These are phyloP conservation scores for Novumbra hubbsi DNA, from an alignment of 2,797 vertebrate species.

Conservation along the genomic window DNA sequence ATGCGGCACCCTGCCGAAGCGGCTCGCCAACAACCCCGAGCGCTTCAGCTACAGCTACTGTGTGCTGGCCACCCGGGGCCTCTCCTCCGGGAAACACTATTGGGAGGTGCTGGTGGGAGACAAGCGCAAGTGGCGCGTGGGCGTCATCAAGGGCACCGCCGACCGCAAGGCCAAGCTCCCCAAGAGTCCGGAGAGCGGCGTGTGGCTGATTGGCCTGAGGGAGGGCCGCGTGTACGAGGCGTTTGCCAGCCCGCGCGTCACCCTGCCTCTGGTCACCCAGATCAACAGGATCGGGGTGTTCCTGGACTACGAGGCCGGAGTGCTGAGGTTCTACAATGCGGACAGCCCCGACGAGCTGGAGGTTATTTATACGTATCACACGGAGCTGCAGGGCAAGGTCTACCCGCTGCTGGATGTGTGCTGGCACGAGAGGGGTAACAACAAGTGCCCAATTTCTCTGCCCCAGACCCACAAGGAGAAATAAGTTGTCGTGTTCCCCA, in stretches of 20 bases:
- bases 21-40: slow-evolving; percentile 75
- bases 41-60: slow-evolving; percentile 81
- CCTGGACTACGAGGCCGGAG: slow-evolving; percentile 78
- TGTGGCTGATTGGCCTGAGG: slow-evolving; percentile 82
- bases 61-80: slow-evolving; percentile 76
- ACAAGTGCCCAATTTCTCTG: slow-evolving; percentile 74
- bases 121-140: slow-evolving; percentile 81
- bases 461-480: slow-evolving; percentile 30
- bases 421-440: slow-evolving; percentile 79
- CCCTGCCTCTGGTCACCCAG: slow-evolving; percentile 61
- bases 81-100: slow-evolving; percentile 84
- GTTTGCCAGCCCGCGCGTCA: slow-evolving; percentile 65
- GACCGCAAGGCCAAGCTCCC: slow-evolving; percentile 78
- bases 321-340: slow-evolving; percentile 77
- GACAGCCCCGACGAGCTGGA: slow-evolving; percentile 74
- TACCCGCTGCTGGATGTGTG: slow-evolving; percentile 82
- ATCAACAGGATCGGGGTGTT: slow-evolving; percentile 76
- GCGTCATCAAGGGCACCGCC: slow-evolving; percentile 77
- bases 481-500: not conserved
- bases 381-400: slow-evolving; percentile 81
- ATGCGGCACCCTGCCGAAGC: slow-evolving; percentile 66
- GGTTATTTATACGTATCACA: slow-evolving; percentile 78
- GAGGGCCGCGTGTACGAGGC: slow-evolving; percentile 80
- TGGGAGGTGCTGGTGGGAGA: slow-evolving; percentile 82
- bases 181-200: slow-evolving; percentile 77